These are phyloP conservation scores for Eumeta japonica DNA, from an alignment of 1,140 invertebrate genomes.

Conservation along the genomic window DNA sequence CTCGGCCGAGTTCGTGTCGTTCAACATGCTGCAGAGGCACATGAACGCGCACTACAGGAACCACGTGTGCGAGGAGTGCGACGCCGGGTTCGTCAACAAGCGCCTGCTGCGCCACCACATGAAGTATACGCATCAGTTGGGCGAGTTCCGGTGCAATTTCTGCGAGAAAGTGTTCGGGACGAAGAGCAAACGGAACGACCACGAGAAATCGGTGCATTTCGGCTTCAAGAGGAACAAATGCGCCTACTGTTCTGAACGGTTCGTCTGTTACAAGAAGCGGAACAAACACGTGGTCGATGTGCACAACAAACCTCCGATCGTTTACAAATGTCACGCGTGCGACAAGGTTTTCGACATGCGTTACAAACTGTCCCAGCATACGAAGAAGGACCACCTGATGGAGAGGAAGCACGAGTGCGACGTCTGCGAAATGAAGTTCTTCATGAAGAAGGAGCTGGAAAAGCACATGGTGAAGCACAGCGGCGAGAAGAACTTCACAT, in stretches of 20 bases:
- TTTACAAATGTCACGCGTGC: conserved; percentile 30
- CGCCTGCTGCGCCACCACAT: conserved; percentile 22
- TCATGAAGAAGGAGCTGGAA: conserved; percentile 69
- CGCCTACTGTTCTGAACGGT: conserved; percentile 25
- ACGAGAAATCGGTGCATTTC: conserved; percentile 31
- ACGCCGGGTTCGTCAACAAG: conserved; percentile 29
- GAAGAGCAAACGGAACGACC: conserved; percentile 32
- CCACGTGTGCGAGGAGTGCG: conserved; percentile 23
- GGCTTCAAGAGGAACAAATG: conserved; percentile 30
- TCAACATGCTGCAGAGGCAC: conserved; percentile 25
- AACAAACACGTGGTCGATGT: conserved; percentile 29
- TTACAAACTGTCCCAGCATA: conserved; percentile 35
- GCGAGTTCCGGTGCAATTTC: conserved; percentile 37
- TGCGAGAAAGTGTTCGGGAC: conserved; percentile 38
- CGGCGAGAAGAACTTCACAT: conserved; percentile 71
- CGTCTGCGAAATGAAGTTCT: conserved; percentile 71
- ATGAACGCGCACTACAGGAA: conserved; percentile 30
- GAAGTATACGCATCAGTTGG: conserved; percentile 25
- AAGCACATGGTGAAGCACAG: conserved; percentile 74
- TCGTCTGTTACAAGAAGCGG: conserved; percentile 31
- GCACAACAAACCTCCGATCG: conserved; percentile 24
- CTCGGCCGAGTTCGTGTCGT: conserved; percentile 11
- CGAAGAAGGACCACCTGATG: conserved; percentile 43
- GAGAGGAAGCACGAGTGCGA: conserved; percentile 28
- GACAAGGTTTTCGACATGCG: conserved; percentile 18